Conservation (phyloP, 1,140 invertebrate genomes). For the Dendrolimus punctatus region DNA sequence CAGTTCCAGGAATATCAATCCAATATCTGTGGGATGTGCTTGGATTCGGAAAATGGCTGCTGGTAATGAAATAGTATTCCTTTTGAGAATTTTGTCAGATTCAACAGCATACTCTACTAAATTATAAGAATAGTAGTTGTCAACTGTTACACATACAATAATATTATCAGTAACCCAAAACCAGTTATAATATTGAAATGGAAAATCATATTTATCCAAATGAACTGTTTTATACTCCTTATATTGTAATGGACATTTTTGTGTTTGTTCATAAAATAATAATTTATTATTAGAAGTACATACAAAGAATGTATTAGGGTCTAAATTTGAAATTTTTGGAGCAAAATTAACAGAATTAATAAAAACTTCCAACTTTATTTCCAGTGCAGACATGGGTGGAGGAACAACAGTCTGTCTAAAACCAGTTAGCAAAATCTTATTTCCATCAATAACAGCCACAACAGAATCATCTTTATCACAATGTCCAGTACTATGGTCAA, state of each 20-base stretch:
- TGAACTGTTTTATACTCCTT: constrained; percentile 24
- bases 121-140: constrained; percentile 26
- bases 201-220: constrained; percentile 33
- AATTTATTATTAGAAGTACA: constrained; percentile 37
- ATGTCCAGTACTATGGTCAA: constrained; percentile 72
- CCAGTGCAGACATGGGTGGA: constrained; percentile 85
- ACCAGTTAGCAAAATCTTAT: constrained; percentile 79
- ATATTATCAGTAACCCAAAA: constrained; percentile 38
- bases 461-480: constrained; percentile 70
- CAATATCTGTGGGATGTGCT: constrained; percentile 27
- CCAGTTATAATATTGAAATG: constrained; percentile 56
- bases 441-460: constrained; percentile 87
- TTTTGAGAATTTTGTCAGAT: constrained; percentile 22
- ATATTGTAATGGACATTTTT: constrained; percentile 48
- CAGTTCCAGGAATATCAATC: constrained; percentile 38
- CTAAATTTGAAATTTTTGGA: constrained; percentile 32
- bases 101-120: constrained; percentile 41
- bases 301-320: constrained; percentile 64
- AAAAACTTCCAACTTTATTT: constrained; percentile 70
- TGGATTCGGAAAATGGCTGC: constrained; percentile 32
- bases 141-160: constrained; percentile 30
- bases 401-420: constrained; percentile 83
- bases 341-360: constrained; percentile 77
- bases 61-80: constrained; percentile 25
- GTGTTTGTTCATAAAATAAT: constrained; percentile 39